Evolutionary conservation across 92 coral and sea anemone genomes (phyloP).

Genomic region (Zoanthus sociatus): DNA sequence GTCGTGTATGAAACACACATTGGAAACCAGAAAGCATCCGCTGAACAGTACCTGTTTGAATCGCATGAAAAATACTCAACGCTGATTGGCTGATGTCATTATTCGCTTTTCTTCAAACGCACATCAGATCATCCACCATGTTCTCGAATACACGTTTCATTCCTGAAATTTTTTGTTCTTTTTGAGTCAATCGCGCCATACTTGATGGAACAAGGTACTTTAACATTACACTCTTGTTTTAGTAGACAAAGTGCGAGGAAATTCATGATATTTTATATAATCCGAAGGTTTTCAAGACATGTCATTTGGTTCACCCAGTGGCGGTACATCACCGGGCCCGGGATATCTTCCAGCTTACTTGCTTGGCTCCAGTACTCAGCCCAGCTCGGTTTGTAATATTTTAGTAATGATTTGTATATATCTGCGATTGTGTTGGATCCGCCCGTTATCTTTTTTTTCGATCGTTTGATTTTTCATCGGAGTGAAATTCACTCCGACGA

Average conservation of each 20-base stretch:
- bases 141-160: background rate
- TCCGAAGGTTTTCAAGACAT: slow-evolving; percentile 41
- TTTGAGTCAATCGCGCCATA: background rate
- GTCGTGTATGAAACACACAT: background rate
- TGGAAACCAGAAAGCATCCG: background rate
- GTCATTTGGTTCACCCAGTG: slow-evolving; percentile 58
- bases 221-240: background rate
- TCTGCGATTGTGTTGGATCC: background rate
- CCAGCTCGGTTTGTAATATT: slow-evolving; percentile 61
- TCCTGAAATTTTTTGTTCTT: background rate
- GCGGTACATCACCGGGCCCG: slow-evolving; percentile 53
- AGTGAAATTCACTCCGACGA: too few species aligned
- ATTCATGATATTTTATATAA: background rate
- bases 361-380: slow-evolving; percentile 87
- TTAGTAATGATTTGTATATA: background rate
- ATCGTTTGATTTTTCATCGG: too few species aligned
- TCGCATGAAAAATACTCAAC: background rate
- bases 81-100: slow-evolving; percentile 14
- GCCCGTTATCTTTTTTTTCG: background rate
- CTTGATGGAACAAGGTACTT: slow-evolving; percentile 40
- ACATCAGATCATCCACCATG: background rate
- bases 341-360: slow-evolving; percentile 95
- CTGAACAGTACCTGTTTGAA: background rate
- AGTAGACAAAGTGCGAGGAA: background rate
- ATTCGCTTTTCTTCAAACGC: slow-evolving; percentile 27